Base-by-base conservation (phyloP, 2,797 vertebrate species). In the Psittacula echo region DNA sequence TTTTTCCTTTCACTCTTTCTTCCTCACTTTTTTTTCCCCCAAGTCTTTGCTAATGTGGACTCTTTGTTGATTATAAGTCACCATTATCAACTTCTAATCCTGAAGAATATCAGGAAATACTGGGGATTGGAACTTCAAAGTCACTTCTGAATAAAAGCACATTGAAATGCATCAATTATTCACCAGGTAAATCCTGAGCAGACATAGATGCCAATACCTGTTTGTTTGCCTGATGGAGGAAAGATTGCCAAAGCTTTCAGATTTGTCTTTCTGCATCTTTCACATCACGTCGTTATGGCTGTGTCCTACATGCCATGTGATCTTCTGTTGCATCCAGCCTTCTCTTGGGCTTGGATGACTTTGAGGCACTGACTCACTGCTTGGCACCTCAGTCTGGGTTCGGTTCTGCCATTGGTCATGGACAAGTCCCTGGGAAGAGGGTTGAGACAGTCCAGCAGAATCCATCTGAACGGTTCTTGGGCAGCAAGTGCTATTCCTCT, bases 101-200 rank as follows among this genome's bases (percentile, higher is more conserved):
- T 83, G 78, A 71, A 51, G 41, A 88, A 81, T 88, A 93, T n/a
- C 47, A 94, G 47, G 53, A 90, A 94, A 77, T 89, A 94, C 16
- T 71, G 75, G 54, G 67, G 18, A 96, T 89, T 89, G 47, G 68
- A 94, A 91, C 79, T 95, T 97, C 94, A 93, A 96, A 97, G 97
- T 71, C 39, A 18, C 58, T 93, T 95, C 94, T 97, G 93, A 97
- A 96, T 93, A 93, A 97, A 97, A 98, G 30, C 93, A 90, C 87
- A 61, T 4, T 18, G 77, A 60, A 62, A 71, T 22, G 19, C 84
- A 96, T 97, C 86, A 94, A 92, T 97, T 96, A 97, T 98, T 97
- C 91, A 97, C 83, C n/a, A 86, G 86, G 94, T 93, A 87, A 95
- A 92, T 95, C 91, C 95, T 94, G 82, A 95, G 85, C 95, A 97